A percentile compares a stretch with the other conserved stretches of the same genome.
Evolutionary conservation across 1,140 invertebrate genomes (phyloP).

Genomic region (Coenobita brevimanus): DNA sequence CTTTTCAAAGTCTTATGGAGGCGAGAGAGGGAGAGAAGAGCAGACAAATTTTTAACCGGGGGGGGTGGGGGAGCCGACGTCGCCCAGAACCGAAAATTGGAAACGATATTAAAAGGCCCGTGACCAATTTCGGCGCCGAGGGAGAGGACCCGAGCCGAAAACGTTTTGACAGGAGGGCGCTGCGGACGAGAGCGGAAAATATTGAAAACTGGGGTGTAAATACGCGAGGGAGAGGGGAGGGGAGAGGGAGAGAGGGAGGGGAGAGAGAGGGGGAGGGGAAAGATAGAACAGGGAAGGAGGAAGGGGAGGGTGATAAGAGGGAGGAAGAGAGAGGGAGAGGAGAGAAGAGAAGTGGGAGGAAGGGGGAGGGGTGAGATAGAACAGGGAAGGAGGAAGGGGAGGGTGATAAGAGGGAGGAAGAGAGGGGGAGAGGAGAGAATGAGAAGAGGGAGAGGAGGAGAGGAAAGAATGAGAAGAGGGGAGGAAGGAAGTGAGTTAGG

Average conservation of each 20-base stretch:
- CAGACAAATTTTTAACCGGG: conserved; percentile 7
- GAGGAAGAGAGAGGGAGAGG: background rate
- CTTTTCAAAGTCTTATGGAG: background rate
- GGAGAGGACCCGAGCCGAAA: background rate
- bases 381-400: too few relatives aligned
- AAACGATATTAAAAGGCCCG: conserved; percentile 40
- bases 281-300: background rate
- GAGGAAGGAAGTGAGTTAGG: background rate
- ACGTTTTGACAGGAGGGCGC: conserved; percentile 1
- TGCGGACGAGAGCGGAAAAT: background rate
- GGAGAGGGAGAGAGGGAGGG: background rate
- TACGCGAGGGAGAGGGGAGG: background rate
- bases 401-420: too few relatives aligned
- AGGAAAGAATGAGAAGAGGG: background rate
- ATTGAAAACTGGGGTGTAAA: conserved; percentile 8
- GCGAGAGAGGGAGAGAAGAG: background rate
- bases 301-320: background rate
- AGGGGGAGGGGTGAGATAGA: background rate
- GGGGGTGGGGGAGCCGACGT: background rate
- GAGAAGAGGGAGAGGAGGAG: background rate
- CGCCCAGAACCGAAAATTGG: conserved; percentile 35
- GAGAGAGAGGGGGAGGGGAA: background rate
- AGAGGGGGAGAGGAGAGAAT: background rate
- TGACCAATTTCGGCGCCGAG: conserved; percentile 32
- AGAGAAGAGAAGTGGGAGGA: background rate